phyloP scores from a whole-genome alignment of 2,797 vertebrate genomes.

The Adrianichthys oophorus region DNA sequence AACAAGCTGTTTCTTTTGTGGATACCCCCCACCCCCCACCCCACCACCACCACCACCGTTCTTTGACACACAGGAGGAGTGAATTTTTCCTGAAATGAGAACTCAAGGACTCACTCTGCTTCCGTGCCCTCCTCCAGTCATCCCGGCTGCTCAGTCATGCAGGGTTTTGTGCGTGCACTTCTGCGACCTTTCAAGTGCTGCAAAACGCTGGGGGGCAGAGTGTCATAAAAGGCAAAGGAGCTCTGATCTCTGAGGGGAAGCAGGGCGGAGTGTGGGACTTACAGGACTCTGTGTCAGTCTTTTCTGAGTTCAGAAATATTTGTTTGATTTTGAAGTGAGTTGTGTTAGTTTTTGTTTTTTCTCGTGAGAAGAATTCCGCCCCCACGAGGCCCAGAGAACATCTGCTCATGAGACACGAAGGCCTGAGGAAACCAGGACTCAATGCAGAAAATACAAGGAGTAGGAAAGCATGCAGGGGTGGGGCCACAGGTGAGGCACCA shows the following conservation, averaged over 20 bases:
- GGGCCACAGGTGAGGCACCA: slow-evolving; percentile 43
- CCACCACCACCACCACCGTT: slow-evolving; percentile 27
- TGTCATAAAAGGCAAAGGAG: slow-evolving; percentile 61
- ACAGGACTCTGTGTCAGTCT: slow-evolving; percentile 8
- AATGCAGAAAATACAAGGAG: slow-evolving; percentile 16
- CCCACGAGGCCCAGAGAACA: slow-evolving; percentile 70
- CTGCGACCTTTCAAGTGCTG: slow-evolving; percentile 54
- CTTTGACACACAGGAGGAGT: slow-evolving; percentile 51
- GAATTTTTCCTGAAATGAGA: slow-evolving; percentile 58
- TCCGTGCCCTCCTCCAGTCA: slow-evolving; percentile 19
- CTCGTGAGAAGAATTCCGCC: slow-evolving; percentile 67
- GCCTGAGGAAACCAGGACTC: slow-evolving; percentile 41
- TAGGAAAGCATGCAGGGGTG: slow-evolving; percentile 22
- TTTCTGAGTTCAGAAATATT: slow-evolving; percentile 24
- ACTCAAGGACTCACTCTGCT: slow-evolving; percentile 35
- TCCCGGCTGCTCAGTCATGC: slow-evolving; percentile 36
- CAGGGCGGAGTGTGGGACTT: slow-evolving; percentile 36
- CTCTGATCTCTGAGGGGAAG: slow-evolving; percentile 72
- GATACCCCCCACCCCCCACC: too few species aligned
- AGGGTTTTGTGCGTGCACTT: slow-evolving; percentile 29
- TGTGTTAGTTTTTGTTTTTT: slow-evolving; percentile 40
- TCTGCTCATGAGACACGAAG: slow-evolving; percentile 65
- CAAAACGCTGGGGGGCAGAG: slow-evolving; percentile 31
- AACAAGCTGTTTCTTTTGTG: slow-evolving; percentile 3
- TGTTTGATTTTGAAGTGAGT: slow-evolving; percentile 40